These are phyloP conservation scores for Cybosia mesomella DNA, from an alignment of 2,888 invertebrate genomes.

Conservation along the genomic window DNA sequence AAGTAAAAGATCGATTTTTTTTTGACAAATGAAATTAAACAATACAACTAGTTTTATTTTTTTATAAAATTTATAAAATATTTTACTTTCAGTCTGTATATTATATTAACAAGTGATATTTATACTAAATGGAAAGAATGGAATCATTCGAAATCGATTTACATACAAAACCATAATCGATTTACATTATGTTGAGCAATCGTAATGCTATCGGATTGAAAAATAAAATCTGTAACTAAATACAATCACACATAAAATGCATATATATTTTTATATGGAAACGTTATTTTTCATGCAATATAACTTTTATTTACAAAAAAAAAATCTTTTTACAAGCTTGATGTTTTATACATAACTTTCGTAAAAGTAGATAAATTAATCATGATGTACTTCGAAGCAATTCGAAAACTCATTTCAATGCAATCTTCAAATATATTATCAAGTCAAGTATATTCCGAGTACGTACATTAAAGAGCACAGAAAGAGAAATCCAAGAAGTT, in stretches of 20 bases:
- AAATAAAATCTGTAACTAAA: constrained; percentile 29
- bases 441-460: constrained; percentile 5
- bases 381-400: not conserved
- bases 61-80: constrained; percentile 59
- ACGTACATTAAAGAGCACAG: not conserved
- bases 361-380: not conserved
- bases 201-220: constrained; percentile 28
- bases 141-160: constrained; percentile 46
- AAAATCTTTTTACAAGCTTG: constrained; percentile 9
- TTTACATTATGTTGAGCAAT: constrained; percentile 45
- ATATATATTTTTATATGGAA: constrained; percentile 39
- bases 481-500: constrained; percentile 7
- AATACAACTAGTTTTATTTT: constrained; percentile 32
- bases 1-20: constrained; percentile 12
- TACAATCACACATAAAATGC: constrained; percentile 41
- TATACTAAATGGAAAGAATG: constrained; percentile 49
- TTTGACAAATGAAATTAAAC: constrained; percentile 18
- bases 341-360: too few relatives aligned
- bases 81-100: constrained; percentile 58
- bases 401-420: not conserved
- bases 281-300: constrained; percentile 40
- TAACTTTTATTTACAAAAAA: constrained; percentile 50
- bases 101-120: constrained; percentile 40
- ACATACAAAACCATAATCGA: constrained; percentile 26
- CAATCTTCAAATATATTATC: constrained; percentile 1